Evolutionary conservation across 2,797 vertebrate genomes (phyloP), one percentile per base, ranked within the genome.

Genomic region (Ispidina lecontei): DNA sequence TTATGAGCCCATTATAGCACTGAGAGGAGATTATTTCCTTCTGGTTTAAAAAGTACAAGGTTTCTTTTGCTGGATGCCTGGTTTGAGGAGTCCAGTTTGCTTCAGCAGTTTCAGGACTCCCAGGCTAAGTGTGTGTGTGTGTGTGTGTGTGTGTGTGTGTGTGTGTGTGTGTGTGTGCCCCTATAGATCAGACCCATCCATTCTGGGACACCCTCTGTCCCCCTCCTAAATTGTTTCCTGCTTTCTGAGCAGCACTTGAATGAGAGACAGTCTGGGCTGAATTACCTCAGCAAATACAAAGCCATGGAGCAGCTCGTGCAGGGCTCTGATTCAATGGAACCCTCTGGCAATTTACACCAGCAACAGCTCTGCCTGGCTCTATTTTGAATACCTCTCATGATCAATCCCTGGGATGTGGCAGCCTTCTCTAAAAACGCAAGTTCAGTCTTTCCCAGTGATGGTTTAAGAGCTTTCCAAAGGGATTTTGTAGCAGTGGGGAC

Each of bases 381-480:
- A 15, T 65, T 91, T 73, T 81, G 26, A 72, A 51, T 64, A 62
- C 58, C 29, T 79, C 58, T 79, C 54, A 31, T 69, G 77, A 55
- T 55, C 63, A 62, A 69, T 67, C 77, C 86, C 63, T 31, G 62
- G 49, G 62, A 78, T 69, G 47, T 56, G 70, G 52, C 47, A 88
- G 58, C 33, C 63, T 80, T 47, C 55, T 71, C 69, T 46, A 28
- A 87, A 87, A 84, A 39, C 37, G 62, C 23, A 33, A 63, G 47
- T 62, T 92, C 91, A 82, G 44, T 65, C 69, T 79, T 94, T 83
- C 60, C 70, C 84, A 65, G 64, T 19, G 83, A 87, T 71, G 76
- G 79, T 59, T 91, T 75, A 87, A 95, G 87, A 71, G 71, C 84
- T 96, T 91, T 94, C 89, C 90, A 94, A 95, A 94, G 70, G 79